A percentile compares a stretch with the other conserved stretches of the same genome.
Evolutionary conservation across 2,113 vertebrate species (phyloP).

Genomic region (Rana temporaria): DNA sequence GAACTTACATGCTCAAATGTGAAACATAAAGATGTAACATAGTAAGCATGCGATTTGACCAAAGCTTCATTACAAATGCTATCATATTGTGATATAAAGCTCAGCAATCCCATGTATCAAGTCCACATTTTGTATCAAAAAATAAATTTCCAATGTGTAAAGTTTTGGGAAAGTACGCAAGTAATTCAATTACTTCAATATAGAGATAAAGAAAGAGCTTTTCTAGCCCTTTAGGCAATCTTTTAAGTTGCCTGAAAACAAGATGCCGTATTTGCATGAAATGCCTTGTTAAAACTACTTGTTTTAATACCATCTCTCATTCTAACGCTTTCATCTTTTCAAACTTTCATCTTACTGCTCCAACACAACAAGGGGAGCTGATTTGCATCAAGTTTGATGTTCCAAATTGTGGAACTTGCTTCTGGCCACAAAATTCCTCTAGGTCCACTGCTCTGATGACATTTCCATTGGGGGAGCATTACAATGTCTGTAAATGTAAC

Average conservation of each 20-base stretch:
- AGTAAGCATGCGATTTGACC: too few species aligned
- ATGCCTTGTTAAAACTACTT: not conserved
- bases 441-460: slow-evolving; percentile 24
- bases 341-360: slow-evolving; percentile 33
- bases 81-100: too few species aligned
- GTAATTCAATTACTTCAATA: too few species aligned
- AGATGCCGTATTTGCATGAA: slow-evolving; percentile 15
- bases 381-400: slow-evolving; percentile 45
- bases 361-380: slow-evolving; percentile 9
- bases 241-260: slow-evolving; percentile 29
- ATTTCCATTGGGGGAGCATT: slow-evolving; percentile 22
- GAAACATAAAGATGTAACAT: too few species aligned
- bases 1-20: too few species aligned
- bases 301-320: slow-evolving; percentile 28
- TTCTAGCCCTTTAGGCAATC: not conserved
- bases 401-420: slow-evolving; percentile 47
- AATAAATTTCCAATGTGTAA: too few species aligned
- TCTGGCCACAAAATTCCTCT: slow-evolving; percentile 43
- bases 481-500: slow-evolving; percentile 30
- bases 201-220: not conserved
- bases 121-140: too few species aligned
- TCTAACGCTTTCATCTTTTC: slow-evolving; percentile 35
- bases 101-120: too few species aligned
- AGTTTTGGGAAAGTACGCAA: too few species aligned
- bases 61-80: too few species aligned